These are phyloP conservation scores for Sclerurus mexicanus DNA, from an alignment of 2,113 vertebrate genomes.

Conservation along the genomic window DNA sequence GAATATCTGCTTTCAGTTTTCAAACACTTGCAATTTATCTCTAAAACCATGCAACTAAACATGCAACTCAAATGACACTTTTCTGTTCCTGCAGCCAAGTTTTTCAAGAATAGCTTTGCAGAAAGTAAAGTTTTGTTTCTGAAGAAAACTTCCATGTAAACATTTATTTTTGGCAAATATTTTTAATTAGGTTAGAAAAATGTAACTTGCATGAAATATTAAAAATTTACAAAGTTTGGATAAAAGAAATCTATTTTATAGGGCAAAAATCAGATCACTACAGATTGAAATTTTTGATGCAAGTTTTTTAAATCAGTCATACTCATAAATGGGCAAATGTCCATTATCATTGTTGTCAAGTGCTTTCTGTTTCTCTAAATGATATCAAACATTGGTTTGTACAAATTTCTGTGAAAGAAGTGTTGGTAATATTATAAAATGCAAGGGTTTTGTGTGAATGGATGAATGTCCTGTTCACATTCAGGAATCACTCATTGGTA, in stretches of 20 bases:
- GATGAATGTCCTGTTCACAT: not conserved
- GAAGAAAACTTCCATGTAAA: not conserved
- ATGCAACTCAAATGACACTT: not conserved
- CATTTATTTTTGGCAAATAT: not conserved
- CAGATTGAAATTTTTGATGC: not conserved
- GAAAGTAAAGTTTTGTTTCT: not conserved
- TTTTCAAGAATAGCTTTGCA: not conserved
- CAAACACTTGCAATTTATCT: not conserved
- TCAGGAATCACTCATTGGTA: not conserved
- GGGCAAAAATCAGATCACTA: not conserved
- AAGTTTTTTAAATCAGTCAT: not conserved
- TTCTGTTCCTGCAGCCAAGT: not conserved
- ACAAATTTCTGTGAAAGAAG: not conserved
- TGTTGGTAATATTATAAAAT: not conserved
- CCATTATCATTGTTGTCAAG: not conserved
- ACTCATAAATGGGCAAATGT: not conserved
- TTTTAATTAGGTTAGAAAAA: not conserved
- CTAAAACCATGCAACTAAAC: not conserved
- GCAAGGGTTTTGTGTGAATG: not conserved
- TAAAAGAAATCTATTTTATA: not conserved
- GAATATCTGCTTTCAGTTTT: not conserved
- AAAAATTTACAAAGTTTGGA: not conserved
- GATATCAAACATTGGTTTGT: not conserved
- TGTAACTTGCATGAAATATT: not conserved
- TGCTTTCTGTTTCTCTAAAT: not conserved